phyloP scores from a whole-genome alignment of 1,140 invertebrate species.

The Eufriesea mexicana region DNA sequence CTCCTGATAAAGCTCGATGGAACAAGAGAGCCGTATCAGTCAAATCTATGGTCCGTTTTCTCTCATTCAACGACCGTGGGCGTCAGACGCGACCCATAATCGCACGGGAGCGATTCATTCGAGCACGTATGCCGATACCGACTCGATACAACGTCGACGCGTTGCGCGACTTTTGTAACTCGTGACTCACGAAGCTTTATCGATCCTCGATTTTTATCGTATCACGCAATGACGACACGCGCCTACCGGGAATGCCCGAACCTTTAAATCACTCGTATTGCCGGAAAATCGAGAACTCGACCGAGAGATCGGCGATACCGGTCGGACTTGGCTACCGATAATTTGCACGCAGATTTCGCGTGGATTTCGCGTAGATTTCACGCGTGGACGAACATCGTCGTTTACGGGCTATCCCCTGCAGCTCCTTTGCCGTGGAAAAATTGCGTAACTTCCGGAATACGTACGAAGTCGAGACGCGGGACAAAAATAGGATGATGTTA shows the following conservation, averaged over 20 bases:
- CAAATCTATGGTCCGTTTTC: constrained; percentile 23
- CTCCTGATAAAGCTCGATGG: constrained; percentile 15
- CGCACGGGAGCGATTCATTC: constrained; percentile 20
- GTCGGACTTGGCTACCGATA: neutral
- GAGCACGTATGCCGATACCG: neutral
- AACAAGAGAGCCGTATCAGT: constrained; percentile 6
- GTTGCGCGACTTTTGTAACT: constrained; percentile 29
- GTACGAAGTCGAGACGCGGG: neutral
- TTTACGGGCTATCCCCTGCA: too few relatives aligned
- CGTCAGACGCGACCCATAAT: constrained; percentile 11
- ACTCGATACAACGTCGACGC: neutral
- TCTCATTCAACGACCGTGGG: constrained; percentile 25
- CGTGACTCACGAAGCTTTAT: constrained; percentile 46
- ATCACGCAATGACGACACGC: constrained; percentile 4
- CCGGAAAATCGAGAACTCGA: neutral
- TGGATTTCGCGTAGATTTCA: neutral
- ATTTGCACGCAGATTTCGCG: neutral
- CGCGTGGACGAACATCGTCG: too few relatives aligned
- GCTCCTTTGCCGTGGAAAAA: neutral
- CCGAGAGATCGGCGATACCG: too few relatives aligned
- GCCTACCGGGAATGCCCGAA: neutral
- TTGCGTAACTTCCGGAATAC: constrained; percentile 8
- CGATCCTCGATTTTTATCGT: constrained; percentile 26
- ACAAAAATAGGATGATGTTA: constrained; percentile 40
- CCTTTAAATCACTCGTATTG: constrained; percentile 1